Conservation (phyloP, 2,797 vertebrate species). For the Gadopsis marmoratus region DNA sequence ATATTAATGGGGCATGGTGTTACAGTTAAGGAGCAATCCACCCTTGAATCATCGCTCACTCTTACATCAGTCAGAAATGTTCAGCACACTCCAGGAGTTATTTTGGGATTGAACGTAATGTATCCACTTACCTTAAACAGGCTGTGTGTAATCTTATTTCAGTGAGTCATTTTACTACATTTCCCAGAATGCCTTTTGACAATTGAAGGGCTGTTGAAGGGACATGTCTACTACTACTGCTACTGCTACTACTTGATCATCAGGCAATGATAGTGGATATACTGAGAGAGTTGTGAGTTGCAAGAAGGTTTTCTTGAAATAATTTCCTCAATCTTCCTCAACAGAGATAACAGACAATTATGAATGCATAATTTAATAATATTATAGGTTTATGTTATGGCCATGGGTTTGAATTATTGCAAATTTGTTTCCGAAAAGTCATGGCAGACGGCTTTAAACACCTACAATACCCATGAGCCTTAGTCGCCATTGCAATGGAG, state of each 20-base stretch:
- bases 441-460: not conserved
- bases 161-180: conserved; percentile 15
- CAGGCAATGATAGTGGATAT: not conserved
- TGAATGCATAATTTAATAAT: not conserved
- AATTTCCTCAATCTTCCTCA: not conserved
- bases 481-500: not conserved
- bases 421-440: not conserved
- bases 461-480: not conserved
- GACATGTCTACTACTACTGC: not conserved
- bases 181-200: conserved; percentile 9
- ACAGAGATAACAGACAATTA: not conserved
- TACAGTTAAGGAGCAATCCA: conserved; percentile 4
- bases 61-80: conserved; percentile 6
- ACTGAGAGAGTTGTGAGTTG: not conserved
- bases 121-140: conserved; percentile 5
- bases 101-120: conserved; percentile 26
- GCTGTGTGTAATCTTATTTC: conserved; percentile 2
- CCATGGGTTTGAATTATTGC: not conserved
- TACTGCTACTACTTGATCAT: not conserved
- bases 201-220: not conserved
- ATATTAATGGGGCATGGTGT: conserved; percentile 2
- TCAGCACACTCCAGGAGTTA: conserved; percentile 11
- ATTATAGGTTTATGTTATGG: no score
- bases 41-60: not conserved
- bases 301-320: not conserved